Conservation (phyloP, 2,797 vertebrate genomes). For the Manis crassicaudata region DNA sequence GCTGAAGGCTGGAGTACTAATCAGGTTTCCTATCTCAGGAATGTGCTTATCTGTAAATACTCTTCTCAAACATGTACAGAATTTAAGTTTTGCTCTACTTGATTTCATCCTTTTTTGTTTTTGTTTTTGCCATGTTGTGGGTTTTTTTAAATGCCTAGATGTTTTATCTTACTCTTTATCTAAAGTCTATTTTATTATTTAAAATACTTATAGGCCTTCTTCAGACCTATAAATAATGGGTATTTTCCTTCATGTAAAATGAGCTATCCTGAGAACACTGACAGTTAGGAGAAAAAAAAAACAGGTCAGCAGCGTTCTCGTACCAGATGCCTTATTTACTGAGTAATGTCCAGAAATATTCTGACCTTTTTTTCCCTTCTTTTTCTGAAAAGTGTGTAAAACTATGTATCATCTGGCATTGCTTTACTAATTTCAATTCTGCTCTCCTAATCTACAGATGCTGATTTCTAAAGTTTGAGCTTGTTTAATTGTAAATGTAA, state of each 20-base stretch:
- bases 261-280: background rate
- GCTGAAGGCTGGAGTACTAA: background rate
- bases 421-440: background rate
- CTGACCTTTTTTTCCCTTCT: background rate
- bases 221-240: background rate
- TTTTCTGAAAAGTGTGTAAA: constrained; percentile 4
- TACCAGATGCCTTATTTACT: background rate
- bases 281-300: background rate
- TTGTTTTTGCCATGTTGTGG: background rate
- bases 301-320: background rate
- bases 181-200: constrained; percentile 41
- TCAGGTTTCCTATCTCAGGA: background rate
- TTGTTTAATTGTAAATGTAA: constrained; percentile 55
- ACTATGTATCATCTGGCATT: background rate
- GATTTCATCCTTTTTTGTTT: background rate
- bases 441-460: background rate
- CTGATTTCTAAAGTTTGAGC: background rate
- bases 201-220: background rate
- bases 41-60: background rate
- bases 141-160: constrained; percentile 32
- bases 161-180: background rate
- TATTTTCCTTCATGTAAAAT: constrained; percentile 1
- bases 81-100: background rate
- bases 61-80: constrained; percentile 23
- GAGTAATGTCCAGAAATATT: constrained; percentile 4